Conservation (phyloP, 1,140 invertebrate species). For the Lepidostoma basale region DNA sequence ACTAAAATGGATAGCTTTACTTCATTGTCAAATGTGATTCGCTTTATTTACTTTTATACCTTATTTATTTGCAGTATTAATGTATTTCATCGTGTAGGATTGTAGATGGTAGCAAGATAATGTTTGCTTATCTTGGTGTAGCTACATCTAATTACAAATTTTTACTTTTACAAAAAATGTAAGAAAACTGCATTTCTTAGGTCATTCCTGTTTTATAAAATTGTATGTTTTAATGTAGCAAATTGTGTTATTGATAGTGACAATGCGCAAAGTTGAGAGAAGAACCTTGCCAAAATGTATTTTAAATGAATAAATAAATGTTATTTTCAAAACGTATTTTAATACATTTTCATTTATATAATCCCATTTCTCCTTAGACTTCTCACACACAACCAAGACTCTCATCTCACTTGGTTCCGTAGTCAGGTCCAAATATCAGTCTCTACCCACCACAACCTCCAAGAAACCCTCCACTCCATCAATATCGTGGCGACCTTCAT, state of each 20-base stretch:
- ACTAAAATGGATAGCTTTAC: slow-evolving; percentile 32
- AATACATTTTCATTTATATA: too few species aligned
- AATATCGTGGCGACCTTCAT: too few species aligned
- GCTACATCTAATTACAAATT: too few species aligned
- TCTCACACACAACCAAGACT: too few species aligned
- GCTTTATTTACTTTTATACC: slow-evolving; percentile 25
- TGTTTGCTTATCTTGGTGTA: not conserved
- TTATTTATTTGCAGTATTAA: slow-evolving; percentile 40
- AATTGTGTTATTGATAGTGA: slow-evolving; percentile 27
- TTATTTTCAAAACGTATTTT: slow-evolving; percentile 24
- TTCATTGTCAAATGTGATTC: slow-evolving; percentile 20
- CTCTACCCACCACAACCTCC: too few species aligned
- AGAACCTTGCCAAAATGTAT: slow-evolving; percentile 37
- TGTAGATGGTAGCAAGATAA: too few species aligned
- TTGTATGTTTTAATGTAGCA: not conserved
- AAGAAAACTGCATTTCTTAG: slow-evolving; percentile 29
- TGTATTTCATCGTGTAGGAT: too few species aligned
- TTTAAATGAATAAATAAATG: slow-evolving; percentile 29
- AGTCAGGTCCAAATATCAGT: too few species aligned
- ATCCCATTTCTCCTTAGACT: too few species aligned
- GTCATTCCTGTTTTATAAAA: slow-evolving; percentile 32
- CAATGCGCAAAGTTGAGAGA: slow-evolving; percentile 31
- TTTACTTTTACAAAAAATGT: not conserved
- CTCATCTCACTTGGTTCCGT: too few species aligned
- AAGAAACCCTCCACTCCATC: too few species aligned